Conservation (phyloP, 2,888 invertebrate genomes). For the Melanargia galathea region DNA sequence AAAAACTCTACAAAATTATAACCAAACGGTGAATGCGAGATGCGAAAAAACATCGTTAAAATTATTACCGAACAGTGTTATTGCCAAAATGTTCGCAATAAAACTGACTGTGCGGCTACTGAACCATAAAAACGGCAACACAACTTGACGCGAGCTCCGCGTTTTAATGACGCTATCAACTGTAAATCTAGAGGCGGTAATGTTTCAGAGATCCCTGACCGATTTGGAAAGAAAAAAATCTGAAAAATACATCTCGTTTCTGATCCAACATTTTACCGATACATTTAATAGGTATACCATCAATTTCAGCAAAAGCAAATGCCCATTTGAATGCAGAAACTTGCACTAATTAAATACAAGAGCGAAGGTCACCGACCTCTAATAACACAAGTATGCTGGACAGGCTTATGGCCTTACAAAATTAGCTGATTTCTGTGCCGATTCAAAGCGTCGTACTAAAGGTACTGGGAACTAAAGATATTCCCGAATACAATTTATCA, state of each 20-base stretch:
- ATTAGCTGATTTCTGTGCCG: no score
- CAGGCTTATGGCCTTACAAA: no score
- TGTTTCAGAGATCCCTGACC: not conserved
- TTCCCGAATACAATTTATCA: no score
- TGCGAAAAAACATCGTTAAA: not conserved
- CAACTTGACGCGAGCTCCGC: not conserved
- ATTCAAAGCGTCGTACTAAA: no score
- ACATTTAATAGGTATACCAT: no score
- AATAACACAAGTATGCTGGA: no score
- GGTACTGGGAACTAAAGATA: no score
- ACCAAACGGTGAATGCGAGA: not conserved
- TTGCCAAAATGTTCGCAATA: slow-evolving; percentile 34
- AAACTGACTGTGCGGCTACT: slow-evolving; percentile 22
- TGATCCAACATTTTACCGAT: not conserved
- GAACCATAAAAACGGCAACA: slow-evolving; percentile 29
- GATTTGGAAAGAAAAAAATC: not conserved
- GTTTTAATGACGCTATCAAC: slow-evolving; percentile 15
- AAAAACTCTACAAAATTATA: not conserved
- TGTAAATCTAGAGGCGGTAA: slow-evolving; percentile 2
- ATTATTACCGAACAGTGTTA: slow-evolving; percentile 16
- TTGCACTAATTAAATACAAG: no score
- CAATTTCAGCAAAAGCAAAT: no score
- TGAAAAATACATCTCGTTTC: not conserved
- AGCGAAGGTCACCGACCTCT: no score
- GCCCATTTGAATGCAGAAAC: no score